Percentiles rank a stretch among this genome's conserved stretches.
Conservation (phyloP, 2,113 vertebrate genomes). For the Corvus hawaiiensis region DNA sequence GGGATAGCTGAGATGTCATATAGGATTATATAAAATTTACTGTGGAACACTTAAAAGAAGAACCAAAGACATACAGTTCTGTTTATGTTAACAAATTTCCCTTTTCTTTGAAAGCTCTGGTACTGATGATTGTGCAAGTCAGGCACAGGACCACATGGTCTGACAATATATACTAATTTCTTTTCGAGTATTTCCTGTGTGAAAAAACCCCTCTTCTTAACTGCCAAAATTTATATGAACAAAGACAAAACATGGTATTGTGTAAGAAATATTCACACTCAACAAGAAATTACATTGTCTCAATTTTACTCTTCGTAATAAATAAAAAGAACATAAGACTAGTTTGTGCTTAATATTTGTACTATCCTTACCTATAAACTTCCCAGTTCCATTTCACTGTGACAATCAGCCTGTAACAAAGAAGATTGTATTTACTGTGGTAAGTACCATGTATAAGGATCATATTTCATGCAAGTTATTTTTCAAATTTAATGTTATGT, state of each 20-base stretch:
- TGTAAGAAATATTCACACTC: neutral
- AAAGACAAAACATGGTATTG: neutral
- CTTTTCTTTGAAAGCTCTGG: neutral
- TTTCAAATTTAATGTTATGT: conserved; percentile 22
- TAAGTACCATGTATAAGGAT: neutral
- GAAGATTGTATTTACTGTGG: conserved; percentile 13
- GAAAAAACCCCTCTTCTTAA: neutral
- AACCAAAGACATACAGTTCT: neutral
- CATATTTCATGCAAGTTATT: conserved; percentile 43
- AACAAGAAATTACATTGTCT: neutral
- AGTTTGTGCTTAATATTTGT: neutral
- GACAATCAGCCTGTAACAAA: conserved; percentile 23
- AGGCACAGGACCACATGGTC: neutral
- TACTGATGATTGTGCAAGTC: neutral
- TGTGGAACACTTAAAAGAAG: neutral
- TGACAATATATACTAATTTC: neutral
- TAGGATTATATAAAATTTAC: neutral
- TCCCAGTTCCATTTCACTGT: neutral
- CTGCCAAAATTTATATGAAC: neutral
- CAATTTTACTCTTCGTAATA: neutral
- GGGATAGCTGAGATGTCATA: neutral
- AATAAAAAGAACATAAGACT: neutral
- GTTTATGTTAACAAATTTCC: neutral
- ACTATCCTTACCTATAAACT: neutral
- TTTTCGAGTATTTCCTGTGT: neutral